phyloP scores from a whole-genome alignment of 2,888 invertebrate genomes.

The Diplazon laetatorius region DNA sequence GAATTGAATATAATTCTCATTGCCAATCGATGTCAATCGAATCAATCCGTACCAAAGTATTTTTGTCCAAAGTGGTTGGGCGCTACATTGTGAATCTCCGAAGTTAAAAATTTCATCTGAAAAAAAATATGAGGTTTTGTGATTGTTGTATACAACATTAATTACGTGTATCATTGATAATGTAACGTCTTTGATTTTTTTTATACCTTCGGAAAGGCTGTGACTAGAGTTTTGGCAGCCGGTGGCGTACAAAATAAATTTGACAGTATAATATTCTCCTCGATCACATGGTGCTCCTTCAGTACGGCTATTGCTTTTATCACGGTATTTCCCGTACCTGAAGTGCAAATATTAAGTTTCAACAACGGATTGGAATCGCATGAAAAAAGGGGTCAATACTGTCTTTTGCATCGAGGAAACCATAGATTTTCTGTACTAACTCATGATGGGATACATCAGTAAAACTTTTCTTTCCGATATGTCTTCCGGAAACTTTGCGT shows the following conservation, averaged over 20 bases:
- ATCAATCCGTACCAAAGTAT: conserved; percentile 98
- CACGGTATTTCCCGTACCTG: conserved; percentile 97
- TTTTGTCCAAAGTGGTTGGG: conserved; percentile 99
- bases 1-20: conserved; percentile 42
- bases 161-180: conserved; percentile 1
- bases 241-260: conserved; percentile 98
- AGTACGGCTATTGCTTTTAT: conserved; percentile 96
- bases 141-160: conserved; percentile 1
- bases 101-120: conserved; percentile 96
- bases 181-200: conserved; percentile 44
- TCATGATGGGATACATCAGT: conserved; percentile 99
- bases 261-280: conserved; percentile 97
- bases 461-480: conserved; percentile 94
- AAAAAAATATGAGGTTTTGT: conserved; percentile 72
- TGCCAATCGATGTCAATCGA: conserved; percentile 61
- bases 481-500: conserved; percentile 98
- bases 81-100: conserved; percentile 96
- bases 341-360: conserved; percentile 47
- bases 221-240: conserved; percentile 92
- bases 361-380: not conserved
- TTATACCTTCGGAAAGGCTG: conserved; percentile 89
- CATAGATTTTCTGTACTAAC: conserved; percentile 83
- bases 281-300: conserved; percentile 96
- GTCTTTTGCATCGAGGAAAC: not conserved
- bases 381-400: not conserved